These are phyloP conservation scores for Excalfactoria chinensis DNA, from an alignment of 2,113 vertebrate species.

Conservation along the genomic window DNA sequence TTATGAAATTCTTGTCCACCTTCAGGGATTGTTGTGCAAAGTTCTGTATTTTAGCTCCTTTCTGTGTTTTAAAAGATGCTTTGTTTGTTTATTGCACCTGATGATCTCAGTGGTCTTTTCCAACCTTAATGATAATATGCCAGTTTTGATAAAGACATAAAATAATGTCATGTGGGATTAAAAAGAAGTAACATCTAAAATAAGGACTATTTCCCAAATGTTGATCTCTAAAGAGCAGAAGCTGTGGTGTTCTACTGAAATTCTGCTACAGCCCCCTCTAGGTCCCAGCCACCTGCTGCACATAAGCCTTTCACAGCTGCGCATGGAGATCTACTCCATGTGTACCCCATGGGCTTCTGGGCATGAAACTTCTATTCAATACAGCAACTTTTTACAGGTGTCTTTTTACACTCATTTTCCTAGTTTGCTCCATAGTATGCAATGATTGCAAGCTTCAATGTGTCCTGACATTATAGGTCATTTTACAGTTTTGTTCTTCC, in stretches of 20 bases:
- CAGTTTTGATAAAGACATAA: not conserved
- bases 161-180: not conserved
- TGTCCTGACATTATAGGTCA: conserved; percentile 13
- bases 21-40: not conserved
- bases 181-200: not conserved
- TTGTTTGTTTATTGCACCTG: not conserved
- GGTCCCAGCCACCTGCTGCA: not conserved
- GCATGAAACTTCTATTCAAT: not conserved
- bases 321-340: not conserved
- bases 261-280: not conserved
- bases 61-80: not conserved
- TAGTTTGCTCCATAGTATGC: not conserved
- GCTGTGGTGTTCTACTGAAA: not conserved
- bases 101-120: too few species aligned
- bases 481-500: not conserved
- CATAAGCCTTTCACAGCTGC: not conserved
- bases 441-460: not conserved
- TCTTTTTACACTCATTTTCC: not conserved
- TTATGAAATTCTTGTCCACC: not conserved
- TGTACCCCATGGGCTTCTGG: not conserved
- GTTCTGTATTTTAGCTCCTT: not conserved
- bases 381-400: not conserved
- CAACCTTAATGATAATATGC: too few species aligned
- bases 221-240: not conserved
- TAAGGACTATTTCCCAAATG: not conserved